These are phyloP conservation scores for Scaptomyza pallida DNA, from an alignment of 1,140 invertebrate genomes.

Conservation along the genomic window DNA sequence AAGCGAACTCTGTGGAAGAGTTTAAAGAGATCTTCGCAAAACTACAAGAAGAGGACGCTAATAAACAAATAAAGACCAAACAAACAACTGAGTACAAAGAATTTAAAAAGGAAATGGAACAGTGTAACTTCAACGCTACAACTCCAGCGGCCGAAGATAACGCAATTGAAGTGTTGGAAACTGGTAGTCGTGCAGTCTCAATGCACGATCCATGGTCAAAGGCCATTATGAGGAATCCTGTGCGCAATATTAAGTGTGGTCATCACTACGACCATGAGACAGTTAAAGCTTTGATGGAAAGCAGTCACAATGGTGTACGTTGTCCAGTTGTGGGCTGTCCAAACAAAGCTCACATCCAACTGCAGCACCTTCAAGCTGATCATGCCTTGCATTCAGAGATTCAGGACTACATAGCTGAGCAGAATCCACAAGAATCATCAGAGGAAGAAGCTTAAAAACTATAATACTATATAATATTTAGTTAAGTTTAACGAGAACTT, in stretches of 20 bases:
- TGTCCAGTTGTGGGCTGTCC: conserved; percentile 55
- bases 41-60: background rate
- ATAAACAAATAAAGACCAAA: conserved; percentile 31
- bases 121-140: background rate
- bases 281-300: conserved; percentile 33
- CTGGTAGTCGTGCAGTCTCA: conserved; percentile 27
- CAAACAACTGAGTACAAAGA: conserved; percentile 28
- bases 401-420: background rate
- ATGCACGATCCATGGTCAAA: conserved; percentile 61
- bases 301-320: conserved; percentile 13
- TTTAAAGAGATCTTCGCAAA: conserved; percentile 4
- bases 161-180: background rate
- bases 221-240: conserved; percentile 42
- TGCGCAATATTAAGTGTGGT: conserved; percentile 51
- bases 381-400: background rate
- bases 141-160: conserved; percentile 13
- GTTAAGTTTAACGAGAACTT: too few species aligned
- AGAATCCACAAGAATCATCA: background rate
- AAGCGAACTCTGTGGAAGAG: conserved; percentile 33
- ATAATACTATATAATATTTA: too few species aligned
- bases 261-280: conserved; percentile 58
- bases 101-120: conserved; percentile 20
- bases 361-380: conserved; percentile 28
- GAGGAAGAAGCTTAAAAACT: background rate
- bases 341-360: conserved; percentile 36